Base-by-base conservation (phyloP, 2,113 vertebrate species). In the Thinocorus orbignyianus region DNA sequence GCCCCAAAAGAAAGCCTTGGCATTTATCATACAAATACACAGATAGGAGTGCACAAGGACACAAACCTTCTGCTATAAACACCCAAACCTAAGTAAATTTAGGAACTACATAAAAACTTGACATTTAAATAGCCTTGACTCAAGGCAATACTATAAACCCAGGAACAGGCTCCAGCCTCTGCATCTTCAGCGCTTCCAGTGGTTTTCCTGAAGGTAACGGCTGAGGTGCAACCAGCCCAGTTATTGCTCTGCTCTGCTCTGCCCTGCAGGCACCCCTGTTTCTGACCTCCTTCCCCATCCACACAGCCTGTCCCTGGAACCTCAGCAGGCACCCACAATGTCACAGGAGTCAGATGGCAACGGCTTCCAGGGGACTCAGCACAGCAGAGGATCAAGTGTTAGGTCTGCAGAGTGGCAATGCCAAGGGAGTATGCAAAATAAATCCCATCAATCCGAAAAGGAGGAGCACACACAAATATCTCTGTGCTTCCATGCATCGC, bases 21-120 rank as follows among this genome's bases (percentile, higher is more conserved):
- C 93, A 95, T 96, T 95, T 95, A 76, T 94, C 88, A 74, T 86
- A 72, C 92, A 85, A 81, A 92, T n/a, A 90, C 85, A 66, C 46
- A 91, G 77, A 93, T 15, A 81, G 57, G 57, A 86, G 69, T 23
- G 65, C 44, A 57, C 94, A 95, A 95, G 92, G 91, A 94, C 81
- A 87, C 77, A 71, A 90, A 60, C 48, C 76, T 95, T 61, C 74
- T 91, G 77, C 69, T 91, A n/a, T 57, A 81, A 93, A 81, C 69
- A 93, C 69, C 35, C 39, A 33, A 92, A 89, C n/a, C 35, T 77
- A 85, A 79, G 83, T 46, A 86, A 85, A 92, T 80, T 61, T 77
- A 94, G 70, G 71, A 92, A 65, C 70, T 69, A 62, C 60, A 86
- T 89, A 76, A 76, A 95, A 81, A 49, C 33, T 30, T 94, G 92